Percentiles rank a stretch among this genome's conserved stretches.
Evolutionary conservation across 2,888 invertebrate genomes (phyloP).

Genomic region (Ephialtes manifestator): DNA sequence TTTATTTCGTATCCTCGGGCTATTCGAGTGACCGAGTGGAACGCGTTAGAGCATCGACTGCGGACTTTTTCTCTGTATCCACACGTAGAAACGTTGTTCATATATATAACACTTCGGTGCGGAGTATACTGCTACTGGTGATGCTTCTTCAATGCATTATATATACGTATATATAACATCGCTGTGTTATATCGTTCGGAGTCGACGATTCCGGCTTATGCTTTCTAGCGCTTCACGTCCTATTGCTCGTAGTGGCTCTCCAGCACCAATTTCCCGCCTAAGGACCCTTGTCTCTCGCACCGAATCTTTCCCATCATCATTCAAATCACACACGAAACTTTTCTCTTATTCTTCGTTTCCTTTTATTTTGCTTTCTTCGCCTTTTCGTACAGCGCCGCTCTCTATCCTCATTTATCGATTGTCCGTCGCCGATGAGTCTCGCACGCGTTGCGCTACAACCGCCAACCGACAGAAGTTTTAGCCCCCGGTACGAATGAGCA

Average conservation of each 20-base stretch:
- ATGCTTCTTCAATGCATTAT: too few relatives aligned
- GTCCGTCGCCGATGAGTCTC: not conserved
- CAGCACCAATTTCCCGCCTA: constrained; percentile 12
- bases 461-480: not conserved
- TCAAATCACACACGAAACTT: constrained; percentile 11
- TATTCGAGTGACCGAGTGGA: constrained; percentile 72
- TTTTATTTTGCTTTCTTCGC: not conserved
- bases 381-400: not conserved
- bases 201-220: not conserved
- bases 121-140: not conserved
- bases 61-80: constrained; percentile 27
- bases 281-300: not conserved
- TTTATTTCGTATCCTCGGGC: constrained; percentile 78
- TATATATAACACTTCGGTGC: not conserved
- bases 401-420: constrained; percentile 3
- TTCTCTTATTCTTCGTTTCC: not conserved
- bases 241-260: not conserved
- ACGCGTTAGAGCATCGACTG: constrained; percentile 36
- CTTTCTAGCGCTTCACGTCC: too few relatives aligned
- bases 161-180: not conserved
- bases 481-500: constrained; percentile 2
- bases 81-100: constrained; percentile 1
- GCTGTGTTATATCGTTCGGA: not conserved
- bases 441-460: constrained; percentile 9
- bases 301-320: not conserved